phyloP scores from a whole-genome alignment of 2,113 vertebrate species.

The Euleptes europaea region DNA sequence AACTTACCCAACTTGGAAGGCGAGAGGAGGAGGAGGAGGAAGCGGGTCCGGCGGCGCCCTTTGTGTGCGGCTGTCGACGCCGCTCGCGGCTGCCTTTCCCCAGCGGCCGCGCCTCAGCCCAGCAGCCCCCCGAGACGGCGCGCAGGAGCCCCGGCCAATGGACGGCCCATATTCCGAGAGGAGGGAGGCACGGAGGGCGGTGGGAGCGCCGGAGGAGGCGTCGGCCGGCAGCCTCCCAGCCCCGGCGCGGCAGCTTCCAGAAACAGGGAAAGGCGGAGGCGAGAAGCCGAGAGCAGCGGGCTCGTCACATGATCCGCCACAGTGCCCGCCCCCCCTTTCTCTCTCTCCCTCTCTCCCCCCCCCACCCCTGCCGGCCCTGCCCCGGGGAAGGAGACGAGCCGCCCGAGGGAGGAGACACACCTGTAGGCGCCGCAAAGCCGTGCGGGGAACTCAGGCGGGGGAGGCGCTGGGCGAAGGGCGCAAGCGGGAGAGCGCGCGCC shows the following conservation, averaged over 20 bases:
- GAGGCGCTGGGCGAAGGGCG: background rate
- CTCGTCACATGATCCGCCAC: constrained; percentile 54
- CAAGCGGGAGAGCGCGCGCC: constrained; percentile 22
- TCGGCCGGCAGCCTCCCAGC: constrained; percentile 8
- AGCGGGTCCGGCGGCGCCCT: background rate
- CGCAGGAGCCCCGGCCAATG: constrained; percentile 18
- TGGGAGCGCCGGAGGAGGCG: constrained; percentile 12
- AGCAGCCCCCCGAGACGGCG: constrained; percentile 26
- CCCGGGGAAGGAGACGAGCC: constrained; percentile 39
- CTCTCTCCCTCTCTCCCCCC: too few relatives aligned
- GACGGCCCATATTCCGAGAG: constrained; percentile 34
- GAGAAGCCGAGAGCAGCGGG: constrained; percentile 16
- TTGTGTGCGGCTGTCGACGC: background rate
- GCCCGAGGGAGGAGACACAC: constrained; percentile 68
- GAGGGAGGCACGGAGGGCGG: too few relatives aligned
- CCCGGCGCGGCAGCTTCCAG: constrained; percentile 38
- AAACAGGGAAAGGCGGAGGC: background rate
- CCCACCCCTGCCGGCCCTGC: constrained; percentile 37
- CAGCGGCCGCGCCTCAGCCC: constrained; percentile 11
- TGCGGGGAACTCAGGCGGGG: constrained; percentile 61
- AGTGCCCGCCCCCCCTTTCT: constrained; percentile 46
- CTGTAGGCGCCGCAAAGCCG: constrained; percentile 73
- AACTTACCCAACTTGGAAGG: constrained; percentile 14
- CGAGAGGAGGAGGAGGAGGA: too few relatives aligned
- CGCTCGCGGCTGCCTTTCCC: background rate